Base-by-base conservation (phyloP, 2,888 invertebrate genomes). In the Leptinotarsa peninsularis region DNA sequence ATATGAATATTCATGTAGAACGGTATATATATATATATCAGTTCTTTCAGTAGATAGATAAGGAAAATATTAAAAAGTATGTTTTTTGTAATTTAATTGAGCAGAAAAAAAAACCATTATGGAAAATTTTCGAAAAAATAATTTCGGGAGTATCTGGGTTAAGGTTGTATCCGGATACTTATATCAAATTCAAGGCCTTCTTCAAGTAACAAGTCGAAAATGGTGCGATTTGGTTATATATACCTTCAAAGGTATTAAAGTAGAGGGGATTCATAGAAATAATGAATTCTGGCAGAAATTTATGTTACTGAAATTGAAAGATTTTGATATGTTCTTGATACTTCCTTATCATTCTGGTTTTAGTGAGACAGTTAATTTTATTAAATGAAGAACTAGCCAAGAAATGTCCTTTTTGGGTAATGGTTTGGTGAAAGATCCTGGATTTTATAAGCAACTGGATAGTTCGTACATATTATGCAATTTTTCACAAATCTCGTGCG, bases 221-320 rank as follows among this genome's bases (percentile, higher is more conserved):
- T 75, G 60, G 67, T 75, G 66, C 49, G 68, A 75, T 58, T 75
- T 72, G 5, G 66, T 66, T 27, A 17, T 66, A 17, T 14, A 66
- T 33, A 66, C 66, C 66, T 75, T 72, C 21, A 68, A 75, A 27
- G 72, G 75, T 15, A 72, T 75, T 18, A 67, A 66, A 67, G 67
- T 75, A 18, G 60, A 60, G n/a, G 33, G 68, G 18, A 67, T 71
- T 63, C 27, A 58, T 17, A 67, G 71, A 15, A 60, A 66, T 50
- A 14, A 66, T 63, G 23, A 50, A 7, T 66, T 69, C 43, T 74
- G 60, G 49, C 13, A 72, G 18, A 33, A 66, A 66, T 33, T 1
- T 27, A 17, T 66, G 14, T 66, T 66, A 4, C 66, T 0, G 21
- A 66, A 66, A 66, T 66, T 66, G 43, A 66, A 66, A 66, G 66